These are phyloP conservation scores for Cavia aperea DNA, from an alignment of 2,113 vertebrate species.

Conservation along the genomic window DNA sequence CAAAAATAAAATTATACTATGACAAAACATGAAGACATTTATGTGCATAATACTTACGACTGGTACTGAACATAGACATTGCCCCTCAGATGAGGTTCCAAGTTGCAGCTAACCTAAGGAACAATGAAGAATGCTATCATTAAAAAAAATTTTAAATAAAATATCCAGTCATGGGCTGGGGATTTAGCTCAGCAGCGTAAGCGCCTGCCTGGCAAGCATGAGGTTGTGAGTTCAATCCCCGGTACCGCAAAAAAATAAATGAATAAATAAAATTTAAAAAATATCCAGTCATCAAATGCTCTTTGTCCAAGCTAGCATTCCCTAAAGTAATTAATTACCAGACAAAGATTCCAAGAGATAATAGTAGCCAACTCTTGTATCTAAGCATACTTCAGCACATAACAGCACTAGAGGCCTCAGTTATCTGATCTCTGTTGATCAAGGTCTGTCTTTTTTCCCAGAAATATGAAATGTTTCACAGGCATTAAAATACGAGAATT, in stretches of 20 bases:
- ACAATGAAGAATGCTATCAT: slow-evolving; percentile 11
- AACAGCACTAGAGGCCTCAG: not conserved
- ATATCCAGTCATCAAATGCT: not conserved
- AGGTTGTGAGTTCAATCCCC: too few relatives aligned
- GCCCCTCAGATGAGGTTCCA: slow-evolving; percentile 94
- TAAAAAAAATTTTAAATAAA: not conserved
- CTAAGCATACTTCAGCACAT: not conserved
- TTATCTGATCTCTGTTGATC: not conserved
- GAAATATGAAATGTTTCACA: slow-evolving; percentile 13
- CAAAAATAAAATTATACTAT: not conserved
- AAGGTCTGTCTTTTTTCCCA: not conserved
- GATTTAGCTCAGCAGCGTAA: too few relatives aligned
- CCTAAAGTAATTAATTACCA: not conserved
- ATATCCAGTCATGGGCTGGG: not conserved
- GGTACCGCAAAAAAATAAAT: too few relatives aligned
- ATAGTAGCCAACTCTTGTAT: not conserved
- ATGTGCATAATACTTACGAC: slow-evolving; percentile 80
- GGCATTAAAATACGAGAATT: not conserved
- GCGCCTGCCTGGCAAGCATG: too few relatives aligned
- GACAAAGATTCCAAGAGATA: not conserved
- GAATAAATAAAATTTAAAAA: not conserved
- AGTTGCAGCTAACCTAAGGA: slow-evolving; percentile 94
- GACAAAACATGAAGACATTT: not conserved
- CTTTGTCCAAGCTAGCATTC: not conserved
- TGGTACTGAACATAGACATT: slow-evolving; percentile 97